Conservation (phyloP, 2,797 vertebrate genomes). For the Chiroxiphia lanceolata region DNA sequence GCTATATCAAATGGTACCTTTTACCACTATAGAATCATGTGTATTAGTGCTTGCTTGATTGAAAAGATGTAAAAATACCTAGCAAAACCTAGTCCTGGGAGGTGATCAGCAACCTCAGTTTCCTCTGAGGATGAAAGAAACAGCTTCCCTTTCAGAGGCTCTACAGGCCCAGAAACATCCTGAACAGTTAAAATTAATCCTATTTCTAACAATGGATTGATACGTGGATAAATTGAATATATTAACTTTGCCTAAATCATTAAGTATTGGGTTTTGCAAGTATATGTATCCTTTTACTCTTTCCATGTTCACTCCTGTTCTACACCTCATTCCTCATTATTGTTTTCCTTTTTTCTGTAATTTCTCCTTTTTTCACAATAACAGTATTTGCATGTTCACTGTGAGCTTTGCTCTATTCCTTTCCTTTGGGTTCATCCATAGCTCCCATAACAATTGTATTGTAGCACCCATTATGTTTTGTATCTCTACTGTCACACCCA, state of each 20-base stretch:
- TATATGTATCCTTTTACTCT: neutral
- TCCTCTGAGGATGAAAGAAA: neutral
- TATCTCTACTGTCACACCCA: neutral
- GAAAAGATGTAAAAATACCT: constrained; percentile 12
- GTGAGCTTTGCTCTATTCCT: neutral
- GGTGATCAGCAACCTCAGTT: neutral
- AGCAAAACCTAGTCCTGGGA: neutral
- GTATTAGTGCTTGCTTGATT: constrained; percentile 7
- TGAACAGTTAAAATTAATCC: neutral
- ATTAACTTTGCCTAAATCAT: neutral
- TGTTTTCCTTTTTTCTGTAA: neutral
- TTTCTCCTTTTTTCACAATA: neutral
- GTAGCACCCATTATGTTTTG: neutral
- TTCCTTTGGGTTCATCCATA: neutral
- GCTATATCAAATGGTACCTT: neutral
- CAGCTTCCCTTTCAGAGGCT: neutral
- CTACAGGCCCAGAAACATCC: neutral
- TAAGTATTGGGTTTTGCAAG: neutral
- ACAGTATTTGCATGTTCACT: neutral
- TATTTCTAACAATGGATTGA: neutral
- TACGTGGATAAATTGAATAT: neutral
- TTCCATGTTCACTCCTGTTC: neutral
- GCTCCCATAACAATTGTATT: neutral
- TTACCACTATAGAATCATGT: constrained; percentile 7
- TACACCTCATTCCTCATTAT: neutral